Conservation (phyloP, 1,140 invertebrate genomes). For the Pogonomyrmex barbatus region DNA sequence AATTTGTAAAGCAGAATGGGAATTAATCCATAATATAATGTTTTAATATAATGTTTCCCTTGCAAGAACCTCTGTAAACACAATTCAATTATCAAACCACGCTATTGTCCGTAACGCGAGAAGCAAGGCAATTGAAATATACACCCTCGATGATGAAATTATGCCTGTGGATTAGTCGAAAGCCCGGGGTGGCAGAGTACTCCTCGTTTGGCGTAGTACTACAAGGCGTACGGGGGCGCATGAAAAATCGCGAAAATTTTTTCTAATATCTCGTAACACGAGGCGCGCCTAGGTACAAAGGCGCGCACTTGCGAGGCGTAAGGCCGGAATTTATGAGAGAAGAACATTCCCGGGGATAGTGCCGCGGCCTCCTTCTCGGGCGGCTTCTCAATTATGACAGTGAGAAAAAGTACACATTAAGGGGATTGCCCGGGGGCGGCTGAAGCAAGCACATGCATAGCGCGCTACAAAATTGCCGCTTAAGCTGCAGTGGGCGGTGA, state of each 20-base stretch:
- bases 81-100: not conserved
- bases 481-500: conserved; percentile 71
- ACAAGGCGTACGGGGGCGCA: not conserved
- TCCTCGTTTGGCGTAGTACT: not conserved
- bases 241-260: conserved; percentile 62
- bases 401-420: conserved; percentile 76
- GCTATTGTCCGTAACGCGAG: not conserved
- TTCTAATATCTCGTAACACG: conserved; percentile 60
- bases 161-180: conserved; percentile 10
- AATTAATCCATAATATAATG: not conserved
- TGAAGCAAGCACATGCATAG: conserved; percentile 71
- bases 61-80: not conserved
- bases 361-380: conserved; percentile 40
- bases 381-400: conserved; percentile 74
- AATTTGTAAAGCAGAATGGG: not conserved
- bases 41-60: not conserved
- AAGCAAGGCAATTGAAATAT: conserved; percentile 5
- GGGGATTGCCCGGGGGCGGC: conserved; percentile 65
- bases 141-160: conserved; percentile 31
- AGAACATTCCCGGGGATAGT: conserved; percentile 57
- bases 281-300: conserved; percentile 42
- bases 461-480: conserved; percentile 71
- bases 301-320: conserved; percentile 45
- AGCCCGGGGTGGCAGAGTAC: not conserved
- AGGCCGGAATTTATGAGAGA: conserved; percentile 66